Evolutionary conservation across 2,113 vertebrate species (phyloP).

Genomic region (western clawed frog (Xenopus tropicalis)): DNA sequence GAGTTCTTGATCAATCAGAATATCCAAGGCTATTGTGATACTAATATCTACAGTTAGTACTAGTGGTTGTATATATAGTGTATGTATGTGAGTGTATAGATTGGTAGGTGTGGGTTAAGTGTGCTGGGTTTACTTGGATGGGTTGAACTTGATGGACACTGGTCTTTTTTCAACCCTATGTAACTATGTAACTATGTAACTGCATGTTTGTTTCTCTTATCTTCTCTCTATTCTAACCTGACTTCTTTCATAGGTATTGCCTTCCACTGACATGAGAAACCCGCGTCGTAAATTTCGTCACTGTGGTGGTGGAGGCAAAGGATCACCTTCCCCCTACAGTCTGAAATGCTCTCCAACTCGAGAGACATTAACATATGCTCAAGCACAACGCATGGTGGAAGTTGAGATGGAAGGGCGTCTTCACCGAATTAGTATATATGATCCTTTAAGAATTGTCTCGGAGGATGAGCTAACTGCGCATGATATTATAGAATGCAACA

Average conservation of each 20-base stretch:
- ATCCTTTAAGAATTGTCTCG: conserved; percentile 89
- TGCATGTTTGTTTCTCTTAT: too few species aligned
- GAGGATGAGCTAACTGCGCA: conserved; percentile 94
- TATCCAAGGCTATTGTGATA: too few species aligned
- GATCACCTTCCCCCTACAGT: conserved; percentile 86
- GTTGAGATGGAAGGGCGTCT: conserved; percentile 94
- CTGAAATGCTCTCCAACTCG: conserved; percentile 84
- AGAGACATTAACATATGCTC: conserved; percentile 88
- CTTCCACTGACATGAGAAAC: conserved; percentile 80
- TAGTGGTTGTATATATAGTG: too few species aligned
- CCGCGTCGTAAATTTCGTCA: conserved; percentile 80
- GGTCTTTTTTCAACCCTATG: too few species aligned
- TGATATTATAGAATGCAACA: conserved; percentile 94
- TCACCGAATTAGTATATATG: conserved; percentile 92
- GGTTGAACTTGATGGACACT: too few species aligned
- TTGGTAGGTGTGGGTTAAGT: too few species aligned
- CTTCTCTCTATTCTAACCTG: too few species aligned
- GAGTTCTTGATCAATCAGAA: too few species aligned
- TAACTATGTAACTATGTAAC: too few species aligned
- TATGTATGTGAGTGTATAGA: too few species aligned
- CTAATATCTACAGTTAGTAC: too few species aligned
- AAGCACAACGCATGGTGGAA: conserved; percentile 93
- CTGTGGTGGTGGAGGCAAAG: conserved; percentile 60
- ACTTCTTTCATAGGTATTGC: conserved; percentile 31
- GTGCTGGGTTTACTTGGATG: too few species aligned